Base-by-base conservation (phyloP, 1,140 invertebrate genomes). In the Phymorhynchus buccinoides region DNA sequence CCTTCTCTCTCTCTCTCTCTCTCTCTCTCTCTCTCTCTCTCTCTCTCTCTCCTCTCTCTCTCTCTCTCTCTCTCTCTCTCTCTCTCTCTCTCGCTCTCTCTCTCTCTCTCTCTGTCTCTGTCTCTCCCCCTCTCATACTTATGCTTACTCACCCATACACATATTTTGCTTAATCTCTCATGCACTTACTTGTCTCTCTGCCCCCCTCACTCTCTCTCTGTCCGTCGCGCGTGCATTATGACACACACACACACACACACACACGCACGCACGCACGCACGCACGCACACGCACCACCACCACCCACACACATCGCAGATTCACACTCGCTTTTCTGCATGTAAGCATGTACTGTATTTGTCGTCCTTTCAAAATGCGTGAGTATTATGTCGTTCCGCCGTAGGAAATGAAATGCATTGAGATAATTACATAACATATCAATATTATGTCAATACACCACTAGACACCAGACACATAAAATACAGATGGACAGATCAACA, bases 51-150 rank as follows among this genome's bases (percentile, higher is more conserved):
- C 32, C 32, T 35, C 32, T 71, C 66, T 71, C 32, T n/a, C 27
- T n/a, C n/a, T 71, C 66, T 71, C 27, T 71, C 12, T n/a, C n/a
- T 12, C 66, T 71, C 66, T 71, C 12, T n/a, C 66, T 68, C 4
- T 12, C 66, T 68, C 32, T 68, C 66, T 68, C 32, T 68, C 66
- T 68, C 32, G 7, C 66, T 68, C 32, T 68, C 66, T 68, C 32
- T 68, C 66, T 68, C 32, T 68, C 66, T 68, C 32, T 68, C 66
- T 68, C 32, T 68, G 9, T 68, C 66, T 68, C 66, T 68, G 6
- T 68, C 66, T 68, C 32, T 68, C 66, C n/a, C 32, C n/a, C 66
- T 27, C 32, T 27, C 66, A 6, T 68, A n/a, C 66, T 68, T 27
- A n/a, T 27, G 22, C n/a, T 7, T 32, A n/a, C n/a, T 12, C 66